Evolutionary conservation across 2,113 vertebrate genomes (phyloP), one percentile per base, ranked within the genome.

Genomic region (Gymnorhina tibicen): DNA sequence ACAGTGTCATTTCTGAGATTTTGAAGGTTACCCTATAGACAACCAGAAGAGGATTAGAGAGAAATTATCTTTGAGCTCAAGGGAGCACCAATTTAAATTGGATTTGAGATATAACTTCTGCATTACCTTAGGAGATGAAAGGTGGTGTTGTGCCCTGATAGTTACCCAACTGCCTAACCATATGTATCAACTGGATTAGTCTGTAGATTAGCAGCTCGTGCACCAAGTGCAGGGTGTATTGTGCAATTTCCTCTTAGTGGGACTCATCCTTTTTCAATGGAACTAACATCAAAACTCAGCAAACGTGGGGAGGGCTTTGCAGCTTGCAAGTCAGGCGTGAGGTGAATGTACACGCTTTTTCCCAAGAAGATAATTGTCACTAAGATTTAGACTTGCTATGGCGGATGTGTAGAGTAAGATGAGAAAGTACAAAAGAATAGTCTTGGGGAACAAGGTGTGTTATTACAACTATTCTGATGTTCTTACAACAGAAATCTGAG

Each of bases 31-130:
- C 64, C 32, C 17, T 44, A 55, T 67, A 89, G 89, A 95, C 88
- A 96, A 83, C 76, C 79, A 49, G 93, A 90, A 95, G 70, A 96
- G 56, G 79, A 96, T 96, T 96, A 96, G 87, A 96, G 93, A 85
- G 52, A 97, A 97, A 97, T 98, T 87, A 91, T 94, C 85, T 97
- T 75, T 91, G 82, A 94, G 83, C 88, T 97, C 93, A 83, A 88
- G 95, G 92, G 91, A 97, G 74, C 80, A 77, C 86, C 85, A 66
- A 78, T 94, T 96, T 97, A 93, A 97, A 95, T 94, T 96, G 96
- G 87, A 94, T 97, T 94, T 96, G 86, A 92, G 81, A 93, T 83
- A 85, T 4, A 92, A 88, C 66, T 91, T 95, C 85, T 97, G 86
- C 91, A 81, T 97, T 93, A 87, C 63, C 66, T 22, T 81, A 89